These are phyloP conservation scores for Slavum lentiscoides DNA, from an alignment of 2,888 invertebrate species.

Conservation along the genomic window DNA sequence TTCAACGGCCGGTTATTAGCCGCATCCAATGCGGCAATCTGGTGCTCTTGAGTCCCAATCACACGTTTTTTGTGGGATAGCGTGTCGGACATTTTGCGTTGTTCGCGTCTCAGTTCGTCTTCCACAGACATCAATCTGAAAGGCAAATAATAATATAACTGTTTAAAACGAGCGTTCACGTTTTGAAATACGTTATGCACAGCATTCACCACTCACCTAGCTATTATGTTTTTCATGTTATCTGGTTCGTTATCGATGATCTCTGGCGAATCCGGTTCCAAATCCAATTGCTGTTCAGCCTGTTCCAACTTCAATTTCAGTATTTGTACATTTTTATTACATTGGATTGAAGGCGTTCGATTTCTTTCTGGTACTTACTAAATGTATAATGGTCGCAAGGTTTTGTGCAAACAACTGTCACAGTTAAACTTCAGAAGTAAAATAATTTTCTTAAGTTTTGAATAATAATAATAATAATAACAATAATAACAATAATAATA, in stretches of 20 bases:
- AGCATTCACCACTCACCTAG: conserved; percentile 64
- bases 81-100: conserved; percentile 83
- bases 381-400: conserved; percentile 59
- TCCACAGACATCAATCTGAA: conserved; percentile 82
- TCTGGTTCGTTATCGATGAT: conserved; percentile 65
- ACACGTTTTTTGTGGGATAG: conserved; percentile 85
- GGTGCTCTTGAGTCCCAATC: conserved; percentile 82
- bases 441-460: background rate
- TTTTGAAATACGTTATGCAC: too few species aligned
- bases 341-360: conserved; percentile 76
- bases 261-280: conserved; percentile 59
- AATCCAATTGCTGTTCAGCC: conserved; percentile 63
- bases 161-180: too few species aligned
- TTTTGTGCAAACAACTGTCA: background rate
- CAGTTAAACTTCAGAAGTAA: too few species aligned
- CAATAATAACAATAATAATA: too few species aligned
- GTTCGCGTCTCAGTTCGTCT: conserved; percentile 82
- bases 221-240: conserved; percentile 80
- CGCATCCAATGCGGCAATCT: conserved; percentile 83
- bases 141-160: background rate
- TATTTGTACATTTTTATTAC: too few species aligned
- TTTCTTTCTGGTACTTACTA: conserved; percentile 86
- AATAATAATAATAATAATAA: background rate
- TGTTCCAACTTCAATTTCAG: conserved; percentile 70
- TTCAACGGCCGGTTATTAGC: conserved; percentile 79